Base-by-base conservation (phyloP, 2,888 invertebrate species). In the Furcula furcula region DNA sequence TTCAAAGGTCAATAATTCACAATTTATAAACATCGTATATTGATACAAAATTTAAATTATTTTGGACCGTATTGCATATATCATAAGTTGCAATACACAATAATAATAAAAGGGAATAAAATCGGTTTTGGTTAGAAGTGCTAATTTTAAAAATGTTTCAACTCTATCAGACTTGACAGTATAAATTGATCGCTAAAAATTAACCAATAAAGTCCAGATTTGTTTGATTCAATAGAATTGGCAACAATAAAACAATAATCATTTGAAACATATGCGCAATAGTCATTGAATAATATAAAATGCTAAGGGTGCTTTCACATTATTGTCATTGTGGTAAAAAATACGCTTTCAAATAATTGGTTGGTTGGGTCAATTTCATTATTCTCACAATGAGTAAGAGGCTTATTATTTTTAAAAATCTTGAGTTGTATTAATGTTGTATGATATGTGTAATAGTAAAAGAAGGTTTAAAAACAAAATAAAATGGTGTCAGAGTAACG, bases 241-340 rank as follows among this genome's bases (percentile, higher is more conserved):
- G 40, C 43, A 48, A 41, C 26, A 34, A 33, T 36, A 49, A 45
- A 45, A 28, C 29, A 40, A 52, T 36, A 64, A 49, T 64, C 44
- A 48, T 54, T 57, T 50, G 64, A 55, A 78, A 69, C 78, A 78
- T 81, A 80, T 78, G 81, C 64, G 61, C 51, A 65, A 55, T 61
- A 72, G 71, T 74, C 12, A 23, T 23, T 65, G 64, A 59, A 53
- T 46, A 55, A 60, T 65, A 66, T 61, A 66, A 69, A 73, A 57
- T 55, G 49, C 63, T 44, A 46, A 45, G 45, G 44, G 49, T 39
- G 35, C 46, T 34, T 48, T 53, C 41, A 45, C 55, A 66, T 63
- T n/a, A n/a, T 75, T 72, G 70, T 71, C 60, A 68, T 66, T 76
- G 69, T 67, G 74, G 68, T 62, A 45, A 41, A 49, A 40, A 46